Evolutionary conservation across 2,888 invertebrate genomes (phyloP).

Genomic region (Parapristionchus giblindavisi): DNA sequence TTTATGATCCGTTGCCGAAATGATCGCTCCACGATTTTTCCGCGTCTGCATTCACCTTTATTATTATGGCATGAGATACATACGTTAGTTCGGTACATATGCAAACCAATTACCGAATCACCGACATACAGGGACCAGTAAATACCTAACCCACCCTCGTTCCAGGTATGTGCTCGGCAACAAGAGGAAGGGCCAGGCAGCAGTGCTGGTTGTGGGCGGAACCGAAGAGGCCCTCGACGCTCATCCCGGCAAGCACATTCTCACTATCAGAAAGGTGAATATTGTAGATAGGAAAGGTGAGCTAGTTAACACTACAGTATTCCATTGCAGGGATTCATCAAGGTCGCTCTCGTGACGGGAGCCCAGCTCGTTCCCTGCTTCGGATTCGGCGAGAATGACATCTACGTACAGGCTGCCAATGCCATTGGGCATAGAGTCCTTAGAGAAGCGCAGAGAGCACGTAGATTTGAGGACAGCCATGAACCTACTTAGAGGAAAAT

Average conservation of each 20-base stretch:
- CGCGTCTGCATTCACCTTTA: no score
- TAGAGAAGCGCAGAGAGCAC: no score
- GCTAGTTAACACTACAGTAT: neutral
- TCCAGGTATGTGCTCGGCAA: conserved; percentile 39
- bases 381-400: conserved; percentile 72
- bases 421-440: no score
- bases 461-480: neutral
- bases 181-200: conserved; percentile 48
- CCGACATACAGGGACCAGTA: neutral
- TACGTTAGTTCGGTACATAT: no score
- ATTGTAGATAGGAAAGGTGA: neutral
- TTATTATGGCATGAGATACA: no score
- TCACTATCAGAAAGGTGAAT: conserved; percentile 46
- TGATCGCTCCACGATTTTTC: no score
- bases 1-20: no score
- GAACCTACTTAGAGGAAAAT: neutral
- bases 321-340: conserved; percentile 49
- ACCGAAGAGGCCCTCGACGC: conserved; percentile 60
- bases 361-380: conserved; percentile 71
- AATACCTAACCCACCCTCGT: neutral
- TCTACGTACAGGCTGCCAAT: conserved; percentile 59
- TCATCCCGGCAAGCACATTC: conserved; percentile 54
- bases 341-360: conserved; percentile 56
- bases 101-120: no score
- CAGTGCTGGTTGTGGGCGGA: conserved; percentile 57